Evolutionary conservation across 2,797 vertebrate genomes (phyloP).

Genomic region (Acridotheres tristis): DNA sequence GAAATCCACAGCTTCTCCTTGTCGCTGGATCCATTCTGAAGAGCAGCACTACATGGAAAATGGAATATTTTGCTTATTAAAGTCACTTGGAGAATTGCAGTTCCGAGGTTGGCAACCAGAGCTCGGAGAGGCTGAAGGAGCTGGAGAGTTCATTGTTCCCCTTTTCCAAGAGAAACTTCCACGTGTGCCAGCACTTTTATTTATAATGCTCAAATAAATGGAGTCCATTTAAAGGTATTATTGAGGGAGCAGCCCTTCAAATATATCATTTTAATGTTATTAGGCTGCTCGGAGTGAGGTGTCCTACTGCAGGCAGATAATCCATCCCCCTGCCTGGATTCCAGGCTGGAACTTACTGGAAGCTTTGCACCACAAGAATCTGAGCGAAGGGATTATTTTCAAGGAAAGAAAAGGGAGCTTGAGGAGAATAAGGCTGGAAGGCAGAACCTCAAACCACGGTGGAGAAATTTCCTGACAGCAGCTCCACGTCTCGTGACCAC

Average conservation of each 20-base stretch:
- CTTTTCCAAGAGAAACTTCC: constrained; percentile 61
- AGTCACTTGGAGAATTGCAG: constrained; percentile 44
- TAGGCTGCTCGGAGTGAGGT: constrained; percentile 37
- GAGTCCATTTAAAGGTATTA: constrained; percentile 45
- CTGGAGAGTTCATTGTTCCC: constrained; percentile 7
- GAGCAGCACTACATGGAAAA: constrained; percentile 46
- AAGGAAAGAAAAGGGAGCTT: constrained; percentile 42
- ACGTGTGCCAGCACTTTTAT: constrained; percentile 47
- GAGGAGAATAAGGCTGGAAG: constrained; percentile 47
- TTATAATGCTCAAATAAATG: constrained; percentile 58
- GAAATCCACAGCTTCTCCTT: constrained; percentile 20
- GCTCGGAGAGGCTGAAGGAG: constrained; percentile 36
- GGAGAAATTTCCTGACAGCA: constrained; percentile 43
- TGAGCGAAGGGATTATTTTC: constrained; percentile 49
- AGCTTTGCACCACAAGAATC: constrained; percentile 62
- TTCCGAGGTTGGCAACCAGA: constrained; percentile 48
- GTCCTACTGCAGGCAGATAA: constrained; percentile 47
- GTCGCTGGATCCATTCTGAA: background rate
- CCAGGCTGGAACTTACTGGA: constrained; percentile 63
- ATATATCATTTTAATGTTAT: constrained; percentile 49
- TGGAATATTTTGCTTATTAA: constrained; percentile 56
- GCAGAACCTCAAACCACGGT: constrained; percentile 61
- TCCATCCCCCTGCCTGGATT: constrained; percentile 45
- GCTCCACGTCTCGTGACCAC: background rate
- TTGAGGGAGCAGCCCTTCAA: constrained; percentile 29